Percentiles rank a stretch among this genome's conserved stretches.
These are phyloP conservation scores for Chondrosia reniformis DNA, from an alignment of 37 sponge, comb jelly and placozoan species.

Conservation along the genomic window DNA sequence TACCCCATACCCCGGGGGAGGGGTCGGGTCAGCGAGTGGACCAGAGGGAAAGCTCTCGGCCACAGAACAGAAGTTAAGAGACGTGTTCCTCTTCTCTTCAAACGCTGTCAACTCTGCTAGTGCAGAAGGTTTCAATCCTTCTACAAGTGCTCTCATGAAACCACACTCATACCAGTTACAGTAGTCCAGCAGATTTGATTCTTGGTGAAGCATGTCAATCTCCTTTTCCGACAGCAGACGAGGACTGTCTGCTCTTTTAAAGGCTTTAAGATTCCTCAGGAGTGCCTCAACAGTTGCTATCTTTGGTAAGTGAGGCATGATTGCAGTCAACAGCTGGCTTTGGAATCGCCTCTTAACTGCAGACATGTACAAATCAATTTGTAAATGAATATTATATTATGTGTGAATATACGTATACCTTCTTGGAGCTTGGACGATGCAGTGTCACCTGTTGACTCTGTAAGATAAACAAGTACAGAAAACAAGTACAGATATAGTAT, in stretches of 20 bases:
- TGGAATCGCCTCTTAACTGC: slow-evolving; percentile 18
- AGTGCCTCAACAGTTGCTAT: background rate
- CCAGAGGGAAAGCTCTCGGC: background rate
- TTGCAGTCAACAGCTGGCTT: background rate
- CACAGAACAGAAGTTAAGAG: background rate
- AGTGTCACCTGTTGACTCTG: background rate
- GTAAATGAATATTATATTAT: background rate
- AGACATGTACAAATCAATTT: background rate
- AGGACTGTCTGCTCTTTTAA: background rate
- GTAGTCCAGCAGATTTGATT: background rate
- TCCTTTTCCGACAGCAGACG: background rate
- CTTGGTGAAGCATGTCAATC: background rate
- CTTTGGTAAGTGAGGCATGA: slow-evolving; percentile 5
- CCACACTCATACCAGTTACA: background rate
- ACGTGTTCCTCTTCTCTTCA: background rate
- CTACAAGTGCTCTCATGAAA: background rate
- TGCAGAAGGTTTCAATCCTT: too few relatives aligned
- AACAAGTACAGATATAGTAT: background rate
- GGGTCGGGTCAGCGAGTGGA: slow-evolving; percentile 8
- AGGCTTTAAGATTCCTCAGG: background rate
- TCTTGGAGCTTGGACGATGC: background rate
- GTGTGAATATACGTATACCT: background rate
- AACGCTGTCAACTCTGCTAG: background rate
- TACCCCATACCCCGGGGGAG: slow-evolving; percentile 4
- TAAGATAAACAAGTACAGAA: background rate